A percentile compares a stretch with the other conserved stretches of the same genome.
phyloP scores from a whole-genome alignment of 2,113 vertebrate genomes.

The Epinephelus cyanopodus region DNA sequence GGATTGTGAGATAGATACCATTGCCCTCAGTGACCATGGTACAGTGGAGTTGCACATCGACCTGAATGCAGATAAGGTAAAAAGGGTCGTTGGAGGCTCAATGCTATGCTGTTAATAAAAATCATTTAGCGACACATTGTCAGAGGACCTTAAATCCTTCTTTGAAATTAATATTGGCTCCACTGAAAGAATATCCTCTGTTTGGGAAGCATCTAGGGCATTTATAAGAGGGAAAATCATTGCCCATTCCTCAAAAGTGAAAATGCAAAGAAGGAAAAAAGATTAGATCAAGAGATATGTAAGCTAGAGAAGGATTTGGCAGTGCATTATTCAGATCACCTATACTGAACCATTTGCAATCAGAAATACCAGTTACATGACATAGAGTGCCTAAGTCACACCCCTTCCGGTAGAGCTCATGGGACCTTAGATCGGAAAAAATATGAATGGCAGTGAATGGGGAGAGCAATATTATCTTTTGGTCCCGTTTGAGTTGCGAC shows the following conservation, averaged over 20 bases:
- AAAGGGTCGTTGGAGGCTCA: neutral
- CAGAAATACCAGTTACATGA: neutral
- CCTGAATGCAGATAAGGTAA: neutral
- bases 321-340: neutral
- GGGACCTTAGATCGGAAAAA: no score
- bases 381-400: no score
- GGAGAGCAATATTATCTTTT: no score
- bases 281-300: neutral
- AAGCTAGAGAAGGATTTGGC: neutral
- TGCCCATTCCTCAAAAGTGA: neutral
- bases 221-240: neutral
- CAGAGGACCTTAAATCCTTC: neutral
- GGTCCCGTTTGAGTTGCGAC: no score
- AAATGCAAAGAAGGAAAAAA: neutral
- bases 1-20: neutral
- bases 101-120: neutral
- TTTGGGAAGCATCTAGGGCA: neutral
- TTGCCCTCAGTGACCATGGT: neutral
- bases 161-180: constrained; percentile 1
- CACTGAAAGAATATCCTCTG: neutral
- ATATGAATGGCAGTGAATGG: no score
- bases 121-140: neutral
- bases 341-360: neutral
- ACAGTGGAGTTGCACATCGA: neutral
- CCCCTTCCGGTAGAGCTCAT: no score